Conservation (phyloP, 2,113 vertebrate genomes). For the Cynocephalus volans region DNA sequence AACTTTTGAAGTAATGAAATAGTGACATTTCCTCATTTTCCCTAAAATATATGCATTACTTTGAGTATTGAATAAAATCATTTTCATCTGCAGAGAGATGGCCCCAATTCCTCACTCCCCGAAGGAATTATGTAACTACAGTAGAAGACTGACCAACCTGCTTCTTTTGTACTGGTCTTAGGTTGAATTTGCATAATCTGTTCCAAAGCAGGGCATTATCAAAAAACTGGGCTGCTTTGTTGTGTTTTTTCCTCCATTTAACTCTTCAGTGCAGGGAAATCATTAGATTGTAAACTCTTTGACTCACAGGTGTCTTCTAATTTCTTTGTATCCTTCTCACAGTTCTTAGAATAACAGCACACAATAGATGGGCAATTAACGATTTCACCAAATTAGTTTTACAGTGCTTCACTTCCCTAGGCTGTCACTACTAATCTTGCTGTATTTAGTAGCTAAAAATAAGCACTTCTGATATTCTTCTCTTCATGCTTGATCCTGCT, state of each 20-base stretch:
- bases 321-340: background rate
- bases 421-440: background rate
- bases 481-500: background rate
- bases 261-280: slow-evolving; percentile 7
- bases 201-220: slow-evolving; percentile 69
- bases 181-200: slow-evolving; percentile 77
- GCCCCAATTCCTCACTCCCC: slow-evolving; percentile 63
- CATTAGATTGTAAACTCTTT: background rate
- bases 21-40: slow-evolving; percentile 57
- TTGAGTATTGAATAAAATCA: slow-evolving; percentile 59
- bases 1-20: slow-evolving; percentile 57
- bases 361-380: background rate
- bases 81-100: slow-evolving; percentile 62
- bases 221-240: slow-evolving; percentile 51
- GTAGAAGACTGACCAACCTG: slow-evolving; percentile 34
- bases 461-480: background rate
- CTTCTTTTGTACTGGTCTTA: slow-evolving; percentile 70
- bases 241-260: slow-evolving; percentile 48
- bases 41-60: slow-evolving; percentile 8
- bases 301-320: background rate
- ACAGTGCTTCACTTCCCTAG: background rate
- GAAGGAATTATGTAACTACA: slow-evolving; percentile 53
- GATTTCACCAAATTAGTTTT: background rate
- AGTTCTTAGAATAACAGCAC: background rate
- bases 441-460: background rate